Evolutionary conservation across 2,797 vertebrate genomes (phyloP).

Genomic region (Botia almorhae): DNA sequence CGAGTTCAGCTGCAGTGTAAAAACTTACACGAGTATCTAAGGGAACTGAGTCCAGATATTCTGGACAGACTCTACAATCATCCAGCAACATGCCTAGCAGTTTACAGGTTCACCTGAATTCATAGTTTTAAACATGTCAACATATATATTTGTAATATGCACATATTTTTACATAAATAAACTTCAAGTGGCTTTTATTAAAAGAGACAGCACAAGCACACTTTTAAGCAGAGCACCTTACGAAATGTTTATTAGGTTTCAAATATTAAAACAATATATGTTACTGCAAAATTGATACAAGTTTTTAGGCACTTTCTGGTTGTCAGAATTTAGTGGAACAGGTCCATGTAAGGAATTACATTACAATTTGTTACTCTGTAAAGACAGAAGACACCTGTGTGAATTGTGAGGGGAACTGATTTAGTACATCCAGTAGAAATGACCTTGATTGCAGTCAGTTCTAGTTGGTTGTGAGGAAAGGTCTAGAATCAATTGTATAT

Average conservation of each 20-base stretch:
- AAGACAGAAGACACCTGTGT: neutral
- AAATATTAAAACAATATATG: neutral
- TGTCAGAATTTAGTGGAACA: neutral
- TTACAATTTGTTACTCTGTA: no score
- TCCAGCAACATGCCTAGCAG: slow-evolving; percentile 91
- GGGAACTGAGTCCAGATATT: slow-evolving; percentile 84
- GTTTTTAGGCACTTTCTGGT: neutral
- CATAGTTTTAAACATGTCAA: neutral
- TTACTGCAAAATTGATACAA: neutral
- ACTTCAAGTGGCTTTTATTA: neutral
- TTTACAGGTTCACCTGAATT: slow-evolving; percentile 80
- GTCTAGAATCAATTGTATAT: neutral
- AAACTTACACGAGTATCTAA: slow-evolving; percentile 89
- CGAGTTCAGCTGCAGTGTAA: slow-evolving; percentile 89
- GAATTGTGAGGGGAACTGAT: neutral
- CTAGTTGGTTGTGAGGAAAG: neutral
- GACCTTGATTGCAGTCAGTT: neutral
- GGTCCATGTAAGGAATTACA: no score
- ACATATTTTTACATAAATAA: neutral
- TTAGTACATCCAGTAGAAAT: neutral
- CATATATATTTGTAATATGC: neutral
- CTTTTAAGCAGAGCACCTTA: neutral
- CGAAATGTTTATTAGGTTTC: neutral
- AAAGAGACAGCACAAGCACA: no score
- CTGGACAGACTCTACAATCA: slow-evolving; percentile 90